Evolutionary conservation across 1,140 invertebrate genomes (phyloP), one percentile per base, ranked within the genome.

Genomic region (Ostrea denselamellosa): DNA sequence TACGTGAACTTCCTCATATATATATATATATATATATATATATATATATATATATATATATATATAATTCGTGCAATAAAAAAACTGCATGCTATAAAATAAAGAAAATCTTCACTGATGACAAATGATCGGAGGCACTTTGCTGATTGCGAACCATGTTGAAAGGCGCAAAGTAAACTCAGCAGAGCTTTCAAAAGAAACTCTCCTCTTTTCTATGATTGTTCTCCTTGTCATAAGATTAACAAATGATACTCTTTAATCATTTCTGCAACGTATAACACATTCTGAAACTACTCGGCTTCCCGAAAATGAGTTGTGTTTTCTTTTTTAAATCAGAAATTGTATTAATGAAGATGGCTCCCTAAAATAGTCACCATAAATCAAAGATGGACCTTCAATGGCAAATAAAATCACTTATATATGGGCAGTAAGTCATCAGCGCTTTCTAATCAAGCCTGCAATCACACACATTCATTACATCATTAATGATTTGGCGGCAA

Each of bases 401-500:
- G 17, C 19, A 62, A 7, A 17, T 62, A 62, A 62, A 62, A 17
- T 62, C 17, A 0, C 17, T 7, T 19, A n/a, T 2, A 62, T 44
- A 44, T 44, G 34, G 34, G 34, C 34, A 5, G 34, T 44, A 5
- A 2, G 34, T 44, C 7, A 62, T 17, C 56, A 62, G 5, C 17
- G 7, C 14, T 28, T 22, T 34, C 28, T 25, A 28, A 77, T 77
- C 68, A 28, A 14, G 25, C 68, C 68, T 77, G 25, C 68, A 77
- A 77, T 77, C 68, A 28, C 10, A 77, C 17, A 28, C 22, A 77
- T 34, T 77, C 68, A 77, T 77, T 77, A 77, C 28, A 77, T 8
- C 68, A 77, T 77, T 77, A 77, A 77, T 77, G 25, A 77, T 77
- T 77, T 77, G 68, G 68, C 68, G 68, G 68, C 25, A 77, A 77